These are phyloP conservation scores for Drosophila melanica DNA, from an alignment of 1,140 invertebrate species.

Conservation along the genomic window DNA sequence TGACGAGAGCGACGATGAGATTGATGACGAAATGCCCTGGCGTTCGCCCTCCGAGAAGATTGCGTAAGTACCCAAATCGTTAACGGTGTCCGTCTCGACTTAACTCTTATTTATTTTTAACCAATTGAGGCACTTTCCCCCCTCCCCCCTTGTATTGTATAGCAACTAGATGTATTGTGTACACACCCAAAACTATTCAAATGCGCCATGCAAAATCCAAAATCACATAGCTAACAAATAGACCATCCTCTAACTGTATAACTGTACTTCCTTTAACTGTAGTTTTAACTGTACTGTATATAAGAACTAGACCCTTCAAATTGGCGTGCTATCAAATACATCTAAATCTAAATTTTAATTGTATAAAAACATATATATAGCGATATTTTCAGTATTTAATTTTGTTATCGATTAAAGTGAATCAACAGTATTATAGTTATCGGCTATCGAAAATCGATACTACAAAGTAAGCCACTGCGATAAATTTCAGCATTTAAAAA, in stretches of 20 bases:
- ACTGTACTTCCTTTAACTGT: slow-evolving; percentile 36
- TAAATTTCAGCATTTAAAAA: too few relatives aligned
- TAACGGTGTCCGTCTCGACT: not conserved
- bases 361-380: too few relatives aligned
- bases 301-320: not conserved
- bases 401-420: not conserved
- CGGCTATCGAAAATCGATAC: too few relatives aligned
- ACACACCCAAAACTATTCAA: slow-evolving; percentile 17
- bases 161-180: slow-evolving; percentile 43
- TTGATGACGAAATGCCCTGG: slow-evolving; percentile 95
- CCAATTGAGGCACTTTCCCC: slow-evolving; percentile 51
- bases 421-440: not conserved
- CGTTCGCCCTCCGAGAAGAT: slow-evolving; percentile 94
- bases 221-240: slow-evolving; percentile 11
- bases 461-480: too few relatives aligned
- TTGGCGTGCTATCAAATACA: slow-evolving; percentile 7
- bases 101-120: slow-evolving; percentile 3
- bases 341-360: not conserved
- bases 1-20: slow-evolving; percentile 94
- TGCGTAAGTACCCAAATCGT: slow-evolving; percentile 88
- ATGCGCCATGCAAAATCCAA: slow-evolving; percentile 10
- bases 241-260: not conserved
- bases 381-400: slow-evolving; percentile 1
- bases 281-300: slow-evolving; percentile 25
- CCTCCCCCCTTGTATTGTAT: slow-evolving; percentile 44